A percentile compares a stretch with the other conserved stretches of the same genome.
phyloP scores from a whole-genome alignment of 2,113 vertebrate genomes.

The Scartelaos histophorus region DNA sequence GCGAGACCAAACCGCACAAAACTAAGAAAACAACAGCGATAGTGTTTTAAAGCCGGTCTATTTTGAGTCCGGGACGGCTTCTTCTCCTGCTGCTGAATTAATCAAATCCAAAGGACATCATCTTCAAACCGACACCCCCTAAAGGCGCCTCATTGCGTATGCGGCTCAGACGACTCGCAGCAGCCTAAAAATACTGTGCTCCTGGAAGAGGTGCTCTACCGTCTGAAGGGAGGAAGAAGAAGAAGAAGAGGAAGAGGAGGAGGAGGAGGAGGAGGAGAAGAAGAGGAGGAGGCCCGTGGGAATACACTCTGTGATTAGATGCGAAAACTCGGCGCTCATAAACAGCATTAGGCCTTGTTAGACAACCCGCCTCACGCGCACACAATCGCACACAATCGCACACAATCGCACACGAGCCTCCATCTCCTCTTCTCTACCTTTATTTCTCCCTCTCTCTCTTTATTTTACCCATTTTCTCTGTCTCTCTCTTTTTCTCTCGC shows the following conservation, averaged over 20 bases:
- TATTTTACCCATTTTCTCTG: too few species aligned
- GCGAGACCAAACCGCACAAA: slow-evolving; percentile 68
- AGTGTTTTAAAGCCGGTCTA: slow-evolving; percentile 80
- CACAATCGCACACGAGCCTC: slow-evolving; percentile 42
- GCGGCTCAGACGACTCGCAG: slow-evolving; percentile 94
- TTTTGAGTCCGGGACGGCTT: slow-evolving; percentile 82
- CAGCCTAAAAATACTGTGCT: slow-evolving; percentile 98
- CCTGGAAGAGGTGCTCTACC: slow-evolving; percentile 91
- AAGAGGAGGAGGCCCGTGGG: slow-evolving; percentile 85
- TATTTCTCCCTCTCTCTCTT: not conserved
- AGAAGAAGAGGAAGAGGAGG: slow-evolving; percentile 58
- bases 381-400: too few species aligned
- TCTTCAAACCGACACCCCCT: slow-evolving; percentile 98
- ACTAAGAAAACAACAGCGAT: slow-evolving; percentile 77
- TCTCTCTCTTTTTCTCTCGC: too few species aligned
- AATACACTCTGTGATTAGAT: slow-evolving; percentile 90
- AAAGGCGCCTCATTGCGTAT: slow-evolving; percentile 96
- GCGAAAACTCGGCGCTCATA: slow-evolving; percentile 88
- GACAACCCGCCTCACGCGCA: slow-evolving; percentile 70
- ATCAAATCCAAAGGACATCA: slow-evolving; percentile 98
- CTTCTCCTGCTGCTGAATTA: slow-evolving; percentile 89
- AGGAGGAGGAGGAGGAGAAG: slow-evolving; percentile 62
- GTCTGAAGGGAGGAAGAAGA: slow-evolving; percentile 80
- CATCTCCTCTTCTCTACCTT: slow-evolving; percentile 31
- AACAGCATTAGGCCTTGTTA: slow-evolving; percentile 88